Evolutionary conservation across 2,113 vertebrate species (phyloP).

Genomic region (Mobula birostris): DNA sequence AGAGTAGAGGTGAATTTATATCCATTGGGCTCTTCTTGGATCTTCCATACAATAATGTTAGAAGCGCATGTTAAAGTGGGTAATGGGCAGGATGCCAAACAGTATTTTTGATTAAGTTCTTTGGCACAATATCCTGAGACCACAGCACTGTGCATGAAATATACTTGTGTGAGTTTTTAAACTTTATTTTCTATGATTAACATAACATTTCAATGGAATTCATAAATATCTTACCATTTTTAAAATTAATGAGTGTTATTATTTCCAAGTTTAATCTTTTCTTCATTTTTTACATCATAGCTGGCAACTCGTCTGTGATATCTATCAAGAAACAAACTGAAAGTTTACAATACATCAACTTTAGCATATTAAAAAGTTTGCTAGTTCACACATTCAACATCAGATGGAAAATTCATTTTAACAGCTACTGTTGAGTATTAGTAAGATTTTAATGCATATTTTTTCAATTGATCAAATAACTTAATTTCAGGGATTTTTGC

Average conservation of each 20-base stretch:
- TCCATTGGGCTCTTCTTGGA: not conserved
- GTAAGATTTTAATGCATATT: not conserved
- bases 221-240: constrained; percentile 13
- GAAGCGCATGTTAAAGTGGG: not conserved
- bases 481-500: not conserved
- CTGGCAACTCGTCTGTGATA: constrained; percentile 83
- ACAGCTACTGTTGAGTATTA: not conserved
- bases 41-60: not conserved
- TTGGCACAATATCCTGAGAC: not conserved
- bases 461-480: not conserved
- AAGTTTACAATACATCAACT: not conserved
- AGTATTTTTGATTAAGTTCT: not conserved
- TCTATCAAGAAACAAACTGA: constrained; percentile 53
- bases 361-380: not conserved
- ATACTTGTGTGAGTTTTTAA: not conserved
- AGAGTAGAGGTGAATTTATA: too few species aligned
- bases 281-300: constrained; percentile 90
- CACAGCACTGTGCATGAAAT: not conserved
- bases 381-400: not conserved
- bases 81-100: not conserved
- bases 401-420: not conserved
- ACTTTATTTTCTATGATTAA: not conserved
- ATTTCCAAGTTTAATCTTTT: constrained; percentile 87
- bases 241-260: constrained; percentile 42
- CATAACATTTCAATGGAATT: not conserved